Evolutionary conservation across 2,888 invertebrate species (phyloP), one percentile per base, ranked within the genome.

Genomic region (Agrochola lota): DNA sequence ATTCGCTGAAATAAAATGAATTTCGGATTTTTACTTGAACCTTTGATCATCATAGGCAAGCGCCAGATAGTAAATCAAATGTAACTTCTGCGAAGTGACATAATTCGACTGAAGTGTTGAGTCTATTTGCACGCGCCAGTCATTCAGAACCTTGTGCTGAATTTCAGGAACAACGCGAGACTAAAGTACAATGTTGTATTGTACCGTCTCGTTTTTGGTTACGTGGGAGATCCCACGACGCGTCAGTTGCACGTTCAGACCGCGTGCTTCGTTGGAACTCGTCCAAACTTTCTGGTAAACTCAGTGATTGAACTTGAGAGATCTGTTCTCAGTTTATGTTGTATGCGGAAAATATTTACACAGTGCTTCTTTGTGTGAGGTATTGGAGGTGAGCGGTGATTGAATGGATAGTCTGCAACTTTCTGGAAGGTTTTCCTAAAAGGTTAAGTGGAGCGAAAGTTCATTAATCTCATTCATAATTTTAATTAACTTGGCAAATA

Each of bases 201-300:
- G 71, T 64, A 66, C 23, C 59, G 70, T 83, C 80, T 81, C 63
- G 83, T 73, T 83, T 88, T 77, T 43, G 68, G 67, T 72, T 81
- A 87, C 82, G 86, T 89, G 83, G 89, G 88, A 89, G 84, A 89
- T 85, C 84, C 86, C 89, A 73, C 79, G 69, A 78, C 72, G 35
- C 87, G 87, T 84, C 81, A 79, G 46, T 46, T 71, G 59, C 88
- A 88, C 84, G 88, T 67, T 77, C 70, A 11, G 74, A 23, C 74
- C 83, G 81, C 88, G 84, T 88, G 88, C 40, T 79, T 43, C n/a
- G 7, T 86, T 88, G 88, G 88, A 87, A 74, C 26, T 23, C 46
- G 12, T 82, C 89, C 88, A 88, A 89, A 82, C 66, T 78, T 84
- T 83, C 67, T 68, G 73, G 71, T 79, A 81, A 87, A 80, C 85